A percentile compares a stretch with the other conserved stretches of the same genome.
These are phyloP conservation scores for Micronycteris hirsuta DNA, from an alignment of 2,113 vertebrate species.

Conservation along the genomic window DNA sequence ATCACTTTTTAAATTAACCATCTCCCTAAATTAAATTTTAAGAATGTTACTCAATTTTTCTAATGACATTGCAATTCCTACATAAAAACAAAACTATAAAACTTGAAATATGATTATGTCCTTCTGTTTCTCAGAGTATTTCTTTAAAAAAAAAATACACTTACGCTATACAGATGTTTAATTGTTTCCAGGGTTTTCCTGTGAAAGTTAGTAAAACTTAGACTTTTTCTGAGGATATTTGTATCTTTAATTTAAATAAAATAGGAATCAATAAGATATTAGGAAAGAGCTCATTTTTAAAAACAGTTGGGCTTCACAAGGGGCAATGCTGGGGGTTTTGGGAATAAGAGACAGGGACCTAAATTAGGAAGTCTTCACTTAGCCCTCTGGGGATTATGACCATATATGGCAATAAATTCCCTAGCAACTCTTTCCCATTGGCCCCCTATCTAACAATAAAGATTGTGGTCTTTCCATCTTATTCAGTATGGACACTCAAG, in stretches of 20 bases:
- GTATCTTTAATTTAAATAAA: not conserved
- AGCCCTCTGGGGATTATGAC: not conserved
- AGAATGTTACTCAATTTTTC: not conserved
- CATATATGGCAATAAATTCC: not conserved
- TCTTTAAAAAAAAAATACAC: not conserved
- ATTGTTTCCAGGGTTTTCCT: not conserved
- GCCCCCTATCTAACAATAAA: not conserved
- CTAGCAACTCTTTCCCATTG: not conserved
- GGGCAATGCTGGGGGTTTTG: not conserved
- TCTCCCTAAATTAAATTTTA: conserved; percentile 8
- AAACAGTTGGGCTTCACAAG: not conserved
- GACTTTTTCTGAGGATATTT: not conserved
- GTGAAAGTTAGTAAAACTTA: not conserved
- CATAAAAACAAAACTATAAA: not conserved
- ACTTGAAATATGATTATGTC: not conserved
- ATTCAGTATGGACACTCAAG: not conserved
- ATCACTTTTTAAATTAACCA: conserved; percentile 25
- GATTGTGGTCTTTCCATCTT: not conserved
- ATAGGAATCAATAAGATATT: not conserved
- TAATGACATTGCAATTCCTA: not conserved
- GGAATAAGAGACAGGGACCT: not conserved
- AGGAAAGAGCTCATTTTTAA: not conserved
- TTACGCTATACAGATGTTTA: not conserved
- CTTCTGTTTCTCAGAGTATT: not conserved
- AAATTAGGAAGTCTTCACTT: not conserved